Percentiles rank a stretch among this genome's conserved stretches.
These are phyloP conservation scores for Hiodon alosoides DNA, from an alignment of 2,113 vertebrate species.

Conservation along the genomic window DNA sequence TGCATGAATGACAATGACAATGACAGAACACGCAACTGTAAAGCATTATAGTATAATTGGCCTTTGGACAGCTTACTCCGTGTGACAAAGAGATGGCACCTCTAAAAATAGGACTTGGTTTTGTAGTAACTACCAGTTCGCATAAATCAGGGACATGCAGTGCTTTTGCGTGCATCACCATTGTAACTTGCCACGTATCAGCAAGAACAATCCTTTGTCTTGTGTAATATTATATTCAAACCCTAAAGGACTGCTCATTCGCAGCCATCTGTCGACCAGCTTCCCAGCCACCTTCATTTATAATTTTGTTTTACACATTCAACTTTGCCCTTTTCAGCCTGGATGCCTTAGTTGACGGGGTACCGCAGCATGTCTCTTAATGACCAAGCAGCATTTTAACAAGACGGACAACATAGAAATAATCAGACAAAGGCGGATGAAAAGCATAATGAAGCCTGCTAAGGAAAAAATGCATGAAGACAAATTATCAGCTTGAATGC, in stretches of 20 bases:
- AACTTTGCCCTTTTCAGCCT: too few relatives aligned
- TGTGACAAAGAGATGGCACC: too few relatives aligned
- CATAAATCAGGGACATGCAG: neutral
- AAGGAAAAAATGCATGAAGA: too few relatives aligned
- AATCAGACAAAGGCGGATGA: too few relatives aligned
- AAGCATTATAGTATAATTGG: too few relatives aligned
- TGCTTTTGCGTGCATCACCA: neutral
- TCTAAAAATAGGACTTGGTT: too few relatives aligned
- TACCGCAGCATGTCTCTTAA: conserved; percentile 36
- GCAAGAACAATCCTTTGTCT: conserved; percentile 23
- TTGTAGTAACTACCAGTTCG: neutral
- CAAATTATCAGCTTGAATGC: too few relatives aligned
- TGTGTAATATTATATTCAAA: conserved; percentile 23
- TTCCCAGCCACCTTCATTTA: neutral
- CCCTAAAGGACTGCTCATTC: conserved; percentile 38
- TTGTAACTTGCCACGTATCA: neutral
- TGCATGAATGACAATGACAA: neutral
- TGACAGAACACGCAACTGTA: too few relatives aligned
- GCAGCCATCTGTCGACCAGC: conserved; percentile 49
- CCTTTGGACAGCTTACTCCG: too few relatives aligned
- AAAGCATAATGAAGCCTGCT: too few relatives aligned
- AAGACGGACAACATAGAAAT: too few relatives aligned
- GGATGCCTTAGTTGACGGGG: neutral
- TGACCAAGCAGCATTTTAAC: conserved; percentile 38
- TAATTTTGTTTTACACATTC: too few relatives aligned